Evolutionary conservation across 2,797 vertebrate genomes (phyloP).

Genomic region (Somateria mollissima): DNA sequence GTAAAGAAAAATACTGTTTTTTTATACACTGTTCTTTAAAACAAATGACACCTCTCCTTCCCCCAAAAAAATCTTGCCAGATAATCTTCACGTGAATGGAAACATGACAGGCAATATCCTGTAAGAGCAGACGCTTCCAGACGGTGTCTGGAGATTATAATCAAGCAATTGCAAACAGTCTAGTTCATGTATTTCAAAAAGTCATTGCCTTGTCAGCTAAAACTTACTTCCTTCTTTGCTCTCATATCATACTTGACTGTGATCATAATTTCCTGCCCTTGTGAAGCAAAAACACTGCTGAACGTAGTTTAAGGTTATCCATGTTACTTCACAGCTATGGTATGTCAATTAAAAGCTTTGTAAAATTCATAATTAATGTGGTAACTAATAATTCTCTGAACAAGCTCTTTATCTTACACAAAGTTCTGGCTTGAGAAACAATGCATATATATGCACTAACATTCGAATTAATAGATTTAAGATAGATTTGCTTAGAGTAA

Average conservation of each 20-base stretch:
- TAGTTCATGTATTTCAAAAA: neutral
- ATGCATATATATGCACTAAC: neutral
- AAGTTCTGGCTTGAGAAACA: neutral
- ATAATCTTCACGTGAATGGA: neutral
- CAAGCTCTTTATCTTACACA: neutral
- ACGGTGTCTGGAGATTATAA: neutral
- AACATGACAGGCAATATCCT: neutral
- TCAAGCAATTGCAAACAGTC: neutral
- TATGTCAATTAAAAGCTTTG: neutral
- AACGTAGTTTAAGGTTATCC: neutral
- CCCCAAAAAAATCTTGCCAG: neutral
- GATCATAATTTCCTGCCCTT: neutral
- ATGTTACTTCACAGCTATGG: neutral
- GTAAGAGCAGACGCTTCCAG: neutral
- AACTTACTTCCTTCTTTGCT: neutral
- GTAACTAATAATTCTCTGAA: neutral
- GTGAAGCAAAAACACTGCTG: neutral
- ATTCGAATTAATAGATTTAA: neutral
- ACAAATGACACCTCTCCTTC: neutral
- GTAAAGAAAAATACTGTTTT: neutral
- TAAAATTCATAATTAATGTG: neutral
- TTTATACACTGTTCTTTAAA: neutral
- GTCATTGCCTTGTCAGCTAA: neutral
- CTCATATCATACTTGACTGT: accelerated
- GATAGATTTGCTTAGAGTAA: no score